phyloP scores from a whole-genome alignment of 30 jellyfish, hydroid and myxozoan genomes.

The Cassiopea andromeda region DNA sequence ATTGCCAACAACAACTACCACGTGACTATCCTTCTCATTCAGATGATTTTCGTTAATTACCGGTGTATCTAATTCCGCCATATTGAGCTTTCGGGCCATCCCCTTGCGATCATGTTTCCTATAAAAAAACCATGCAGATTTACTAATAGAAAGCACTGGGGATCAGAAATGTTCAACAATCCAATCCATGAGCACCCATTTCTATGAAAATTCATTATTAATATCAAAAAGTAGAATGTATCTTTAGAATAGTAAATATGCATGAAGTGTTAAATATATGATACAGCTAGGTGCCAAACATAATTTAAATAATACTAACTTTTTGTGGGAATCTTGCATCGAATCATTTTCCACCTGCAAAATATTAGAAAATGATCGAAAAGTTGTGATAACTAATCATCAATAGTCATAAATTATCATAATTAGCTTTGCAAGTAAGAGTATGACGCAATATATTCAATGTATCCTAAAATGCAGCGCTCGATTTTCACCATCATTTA shows the following conservation, averaged over 20 bases:
- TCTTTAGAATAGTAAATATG: too few species aligned
- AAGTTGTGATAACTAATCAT: not conserved
- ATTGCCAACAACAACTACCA: constrained; percentile 38
- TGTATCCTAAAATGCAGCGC: too few species aligned
- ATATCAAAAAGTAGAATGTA: too few species aligned
- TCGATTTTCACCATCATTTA: too few species aligned
- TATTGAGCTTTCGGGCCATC: constrained; percentile 62
- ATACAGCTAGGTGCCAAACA: too few species aligned
- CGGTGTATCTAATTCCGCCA: constrained; percentile 23
- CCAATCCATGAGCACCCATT: too few species aligned
- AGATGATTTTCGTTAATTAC: not conserved
- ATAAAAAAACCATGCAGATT: not conserved
- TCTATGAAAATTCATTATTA: too few species aligned
- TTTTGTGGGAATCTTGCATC: constrained; percentile 29
- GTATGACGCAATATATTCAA: too few species aligned
- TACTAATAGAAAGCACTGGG: not conserved
- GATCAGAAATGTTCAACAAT: too few species aligned
- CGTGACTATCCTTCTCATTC: constrained; percentile 10
- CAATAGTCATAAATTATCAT: not conserved
- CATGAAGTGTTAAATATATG: too few species aligned
- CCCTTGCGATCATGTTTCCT: constrained; percentile 88
- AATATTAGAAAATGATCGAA: not conserved
- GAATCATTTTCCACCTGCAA: constrained; percentile 22
- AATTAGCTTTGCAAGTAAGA: too few species aligned
- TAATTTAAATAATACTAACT: not conserved